Evolutionary conservation across 2,888 invertebrate genomes (phyloP), one percentile per base, ranked within the genome.

Genomic region (Arrhopalites spinosus): DNA sequence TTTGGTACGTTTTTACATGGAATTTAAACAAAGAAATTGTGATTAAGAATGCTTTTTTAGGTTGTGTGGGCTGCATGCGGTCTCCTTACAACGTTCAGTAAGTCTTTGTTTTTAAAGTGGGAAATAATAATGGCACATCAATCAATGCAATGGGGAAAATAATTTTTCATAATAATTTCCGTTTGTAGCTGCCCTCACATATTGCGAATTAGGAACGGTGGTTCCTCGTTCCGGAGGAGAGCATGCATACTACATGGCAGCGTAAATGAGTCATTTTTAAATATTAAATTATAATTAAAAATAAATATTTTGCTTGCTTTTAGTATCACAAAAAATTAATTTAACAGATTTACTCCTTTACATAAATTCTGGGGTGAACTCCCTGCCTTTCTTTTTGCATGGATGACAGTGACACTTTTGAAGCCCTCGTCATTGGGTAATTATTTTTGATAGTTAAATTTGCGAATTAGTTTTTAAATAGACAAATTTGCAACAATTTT

Each of bases 181-280:
- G 2, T 27, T 27, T 69, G 20, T 81, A 94, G 96, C 96, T 86
- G 95, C 96, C 84, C 89, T 96, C 84, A 91, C 95, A 83, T 96
- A 96, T 86, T 95, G 95, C 84, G 96, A 96, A 88, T 87, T 96
- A 86, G 96, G 96, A 84, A 96, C 96, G 11, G 36, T 36, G 93
- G 95, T 96, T 87, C 94, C 95, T 84, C 94, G 94, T 84, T 95
- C 95, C 80, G 96, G 96, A 81, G 96, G 95, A 80, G 96, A 96
- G 87, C 96, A 96, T 89, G 95, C 95, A 82, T 96, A 96, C 87
- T 95, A 95, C 87, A 93, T 95, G 93, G 95, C 95, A 86, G 95
- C 95, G 76, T 95, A 95, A 20, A 20, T 53, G 8, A 15, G n/a
- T 53, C 23, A 15, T 45, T 11, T 47, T 47, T 47, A 17, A 47